These are phyloP conservation scores for Epinephelus lanceolatus DNA, from an alignment of 2,113 vertebrate genomes.

Conservation along the genomic window DNA sequence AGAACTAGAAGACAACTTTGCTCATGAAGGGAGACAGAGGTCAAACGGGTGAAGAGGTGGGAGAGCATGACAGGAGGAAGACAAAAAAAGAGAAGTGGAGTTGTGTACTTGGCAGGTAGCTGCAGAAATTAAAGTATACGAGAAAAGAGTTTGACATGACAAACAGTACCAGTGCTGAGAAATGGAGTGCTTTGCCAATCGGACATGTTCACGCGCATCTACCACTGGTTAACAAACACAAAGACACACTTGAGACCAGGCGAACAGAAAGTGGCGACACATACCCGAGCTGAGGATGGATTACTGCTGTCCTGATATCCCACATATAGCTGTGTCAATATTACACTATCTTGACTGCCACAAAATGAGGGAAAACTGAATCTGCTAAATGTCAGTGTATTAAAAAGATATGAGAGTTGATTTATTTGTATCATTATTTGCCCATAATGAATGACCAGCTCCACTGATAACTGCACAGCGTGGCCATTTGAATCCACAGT, in stretches of 20 bases:
- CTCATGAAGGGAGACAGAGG: constrained; percentile 26
- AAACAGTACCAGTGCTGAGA: background rate
- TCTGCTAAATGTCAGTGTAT: background rate
- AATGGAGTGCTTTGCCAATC: background rate
- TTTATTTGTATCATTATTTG: background rate
- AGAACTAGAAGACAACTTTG: constrained; percentile 18
- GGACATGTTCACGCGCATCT: background rate
- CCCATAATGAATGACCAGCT: constrained; percentile 1
- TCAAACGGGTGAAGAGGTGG: constrained; percentile 10
- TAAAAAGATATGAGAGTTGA: background rate
- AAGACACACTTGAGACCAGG: background rate
- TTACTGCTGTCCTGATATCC: background rate
- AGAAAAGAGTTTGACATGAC: constrained; percentile 32
- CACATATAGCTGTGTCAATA: background rate
- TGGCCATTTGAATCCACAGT: background rate
- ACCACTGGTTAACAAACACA: constrained; percentile 20
- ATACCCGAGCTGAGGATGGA: background rate
- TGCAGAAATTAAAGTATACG: background rate
- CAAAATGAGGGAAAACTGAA: background rate
- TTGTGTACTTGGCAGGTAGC: constrained; percentile 23
- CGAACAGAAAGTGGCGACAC: background rate
- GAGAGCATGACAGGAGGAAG: background rate
- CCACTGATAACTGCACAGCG: background rate
- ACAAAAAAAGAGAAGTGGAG: background rate
- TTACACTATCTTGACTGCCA: background rate